Evolutionary conservation across 1,140 invertebrate genomes (phyloP), one percentile per base, ranked within the genome.

Genomic region (Scaptomyza graminum): DNA sequence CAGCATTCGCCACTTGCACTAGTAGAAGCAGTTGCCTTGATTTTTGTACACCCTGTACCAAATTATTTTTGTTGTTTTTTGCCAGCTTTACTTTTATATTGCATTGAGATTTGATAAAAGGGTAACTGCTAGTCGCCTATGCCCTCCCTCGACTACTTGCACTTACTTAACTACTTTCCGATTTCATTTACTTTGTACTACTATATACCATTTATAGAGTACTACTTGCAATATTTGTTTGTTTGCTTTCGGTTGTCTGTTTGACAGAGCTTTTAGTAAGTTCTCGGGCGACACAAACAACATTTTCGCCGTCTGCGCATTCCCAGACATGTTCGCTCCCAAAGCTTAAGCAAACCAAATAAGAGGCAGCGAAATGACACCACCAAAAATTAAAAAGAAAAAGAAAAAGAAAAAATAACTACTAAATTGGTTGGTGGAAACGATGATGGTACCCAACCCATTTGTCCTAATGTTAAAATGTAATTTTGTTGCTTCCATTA

Each of bases 221-320:
- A 12, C 1, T 44, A n/a, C 39, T 56, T 56, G 3, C 22, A 60
- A 54, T 54, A 39, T 39, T 55, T 55, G 18, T 18, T 54, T 43
- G 61, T 54, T 54, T 47, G n/a, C 15, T 61, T 52, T 54, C n/a
- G 5, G 22, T 25, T 55, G 31, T 9, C 37, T n/a, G 37, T 55
- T 55, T 22, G 12, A 41, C 51, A 54, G 34, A 39, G 51, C 51
- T 54, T 41, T 55, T 55, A 41, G 37, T 37, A 41, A 41, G 37
- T 34, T 31, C 28, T 52, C n/a, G n/a, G 50, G 28, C 12, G 2
- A 22, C n/a, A 22, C 25, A 37, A 37, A 52, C 37, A 41, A 16
- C 9, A 22, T 47, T 62, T 43, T 28, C 6, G n/a, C 6, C 31
- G 61, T 55, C 50, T 64, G 25, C 15, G 39, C 15, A 16, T 46